Percentiles rank a stretch among this genome's conserved stretches.
Conservation (phyloP, 92 coral and sea anemone genomes). For the Diadumene lineata region DNA sequence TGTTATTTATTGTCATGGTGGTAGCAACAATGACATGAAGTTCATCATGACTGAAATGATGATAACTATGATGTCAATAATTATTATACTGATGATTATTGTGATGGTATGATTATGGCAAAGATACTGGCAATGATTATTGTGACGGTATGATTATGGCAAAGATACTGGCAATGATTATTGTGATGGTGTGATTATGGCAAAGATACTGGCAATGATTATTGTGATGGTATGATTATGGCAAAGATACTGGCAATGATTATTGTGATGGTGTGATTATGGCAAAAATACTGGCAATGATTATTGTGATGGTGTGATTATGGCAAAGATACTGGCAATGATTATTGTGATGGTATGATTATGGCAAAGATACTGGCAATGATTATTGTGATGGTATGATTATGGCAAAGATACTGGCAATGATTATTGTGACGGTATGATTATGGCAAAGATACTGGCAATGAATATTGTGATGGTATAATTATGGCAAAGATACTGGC, state of each 20-base stretch:
- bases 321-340: too few relatives aligned
- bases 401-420: neutral
- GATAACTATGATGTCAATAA: neutral
- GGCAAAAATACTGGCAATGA: neutral
- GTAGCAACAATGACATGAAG: neutral
- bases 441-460: neutral
- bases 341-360: neutral
- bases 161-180: neutral
- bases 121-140: too few relatives aligned
- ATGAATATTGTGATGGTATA: neutral
- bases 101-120: too few relatives aligned
- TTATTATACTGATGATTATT: neutral
- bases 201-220: neutral
- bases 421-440: neutral
- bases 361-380: neutral
- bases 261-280: neutral
- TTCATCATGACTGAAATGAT: neutral
- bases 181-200: neutral
- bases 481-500: neutral
- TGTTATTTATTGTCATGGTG: neutral
- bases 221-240: constrained; percentile 40
- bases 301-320: constrained; percentile 52
- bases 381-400: neutral
- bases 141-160: neutral
- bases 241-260: neutral